phyloP scores from a whole-genome alignment of 2,797 vertebrate species.

The Gouania willdenowi region DNA sequence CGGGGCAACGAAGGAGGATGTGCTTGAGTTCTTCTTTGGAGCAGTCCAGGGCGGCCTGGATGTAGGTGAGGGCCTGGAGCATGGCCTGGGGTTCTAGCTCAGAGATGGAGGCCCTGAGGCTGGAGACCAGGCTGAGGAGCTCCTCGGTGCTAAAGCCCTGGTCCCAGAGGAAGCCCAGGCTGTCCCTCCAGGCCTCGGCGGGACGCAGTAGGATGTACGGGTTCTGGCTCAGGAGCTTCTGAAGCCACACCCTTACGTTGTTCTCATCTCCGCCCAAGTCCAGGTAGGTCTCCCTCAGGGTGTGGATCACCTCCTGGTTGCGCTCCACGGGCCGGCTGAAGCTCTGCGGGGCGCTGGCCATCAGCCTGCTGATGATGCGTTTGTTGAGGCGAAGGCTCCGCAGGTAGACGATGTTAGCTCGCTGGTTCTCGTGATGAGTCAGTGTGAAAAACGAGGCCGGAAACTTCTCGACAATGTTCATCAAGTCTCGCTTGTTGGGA shows the following conservation, averaged over 20 bases:
- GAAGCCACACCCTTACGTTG: slow-evolving; percentile 84
- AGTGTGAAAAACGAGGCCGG: slow-evolving; percentile 85
- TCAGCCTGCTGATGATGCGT: slow-evolving; percentile 81
- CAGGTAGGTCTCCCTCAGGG: slow-evolving; percentile 80
- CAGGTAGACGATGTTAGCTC: slow-evolving; percentile 82
- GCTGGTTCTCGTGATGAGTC: slow-evolving; percentile 72
- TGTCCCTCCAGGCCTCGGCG: slow-evolving; percentile 70
- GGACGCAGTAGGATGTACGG: slow-evolving; percentile 83
- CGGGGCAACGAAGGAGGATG: slow-evolving; percentile 78
- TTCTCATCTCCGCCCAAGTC: slow-evolving; percentile 79
- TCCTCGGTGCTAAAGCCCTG: slow-evolving; percentile 78
- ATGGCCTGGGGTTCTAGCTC: slow-evolving; percentile 77
- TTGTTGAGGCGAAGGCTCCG: slow-evolving; percentile 82
- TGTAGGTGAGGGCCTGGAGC: slow-evolving; percentile 74
- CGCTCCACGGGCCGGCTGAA: slow-evolving; percentile 79
- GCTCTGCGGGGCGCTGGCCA: slow-evolving; percentile 81
- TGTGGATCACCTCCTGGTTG: slow-evolving; percentile 77
- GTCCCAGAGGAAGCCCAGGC: slow-evolving; percentile 79
- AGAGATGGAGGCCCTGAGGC: slow-evolving; percentile 85
- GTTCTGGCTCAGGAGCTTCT: slow-evolving; percentile 87
- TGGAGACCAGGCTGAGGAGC: slow-evolving; percentile 81
- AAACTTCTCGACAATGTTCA: slow-evolving; percentile 84
- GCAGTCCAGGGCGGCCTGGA: slow-evolving; percentile 74
- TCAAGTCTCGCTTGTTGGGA: slow-evolving; percentile 69
- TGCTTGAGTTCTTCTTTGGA: slow-evolving; percentile 73